Evolutionary conservation across 1,140 invertebrate genomes (phyloP).

Genomic region (Chironomus tepperi): DNA sequence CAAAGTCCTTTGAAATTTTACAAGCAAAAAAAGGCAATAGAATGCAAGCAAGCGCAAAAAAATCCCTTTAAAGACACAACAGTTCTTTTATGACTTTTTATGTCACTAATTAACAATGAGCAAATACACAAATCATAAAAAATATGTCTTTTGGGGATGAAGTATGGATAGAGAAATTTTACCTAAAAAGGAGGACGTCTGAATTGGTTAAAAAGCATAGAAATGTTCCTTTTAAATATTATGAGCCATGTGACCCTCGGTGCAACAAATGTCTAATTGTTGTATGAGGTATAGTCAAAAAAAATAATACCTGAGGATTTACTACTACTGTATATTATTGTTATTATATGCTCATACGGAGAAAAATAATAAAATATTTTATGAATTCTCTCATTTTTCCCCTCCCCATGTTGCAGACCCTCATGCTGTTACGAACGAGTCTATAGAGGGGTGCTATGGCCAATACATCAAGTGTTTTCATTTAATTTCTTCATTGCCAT

Average conservation of each 20-base stretch:
- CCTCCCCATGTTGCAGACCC: neutral
- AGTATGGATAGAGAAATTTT: neutral
- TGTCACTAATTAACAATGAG: slow-evolving; percentile 13
- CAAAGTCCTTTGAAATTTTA: no score
- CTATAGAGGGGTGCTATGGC: neutral
- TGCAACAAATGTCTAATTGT: no score
- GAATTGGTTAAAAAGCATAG: neutral
- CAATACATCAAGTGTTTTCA: slow-evolving; percentile 23
- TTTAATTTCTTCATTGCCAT: slow-evolving; percentile 22
- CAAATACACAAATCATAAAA: slow-evolving; percentile 10
- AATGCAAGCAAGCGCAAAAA: neutral
- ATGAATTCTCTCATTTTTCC: neutral
- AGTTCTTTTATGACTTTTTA: slow-evolving; percentile 2
- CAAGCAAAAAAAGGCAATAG: neutral
- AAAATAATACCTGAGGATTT: slow-evolving; percentile 1
- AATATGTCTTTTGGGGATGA: neutral
- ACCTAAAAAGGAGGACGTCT: neutral
- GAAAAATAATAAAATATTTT: neutral
- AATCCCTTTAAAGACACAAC: slow-evolving; percentile 6
- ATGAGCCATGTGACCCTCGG: no score
- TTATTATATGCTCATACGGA: neutral
- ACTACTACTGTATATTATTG: slow-evolving; percentile 7
- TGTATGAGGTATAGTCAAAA: no score
- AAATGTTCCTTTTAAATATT: no score
- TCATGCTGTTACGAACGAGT: neutral